Base-by-base conservation (phyloP, 2,797 vertebrate species). In the Diceros bicornis region DNA sequence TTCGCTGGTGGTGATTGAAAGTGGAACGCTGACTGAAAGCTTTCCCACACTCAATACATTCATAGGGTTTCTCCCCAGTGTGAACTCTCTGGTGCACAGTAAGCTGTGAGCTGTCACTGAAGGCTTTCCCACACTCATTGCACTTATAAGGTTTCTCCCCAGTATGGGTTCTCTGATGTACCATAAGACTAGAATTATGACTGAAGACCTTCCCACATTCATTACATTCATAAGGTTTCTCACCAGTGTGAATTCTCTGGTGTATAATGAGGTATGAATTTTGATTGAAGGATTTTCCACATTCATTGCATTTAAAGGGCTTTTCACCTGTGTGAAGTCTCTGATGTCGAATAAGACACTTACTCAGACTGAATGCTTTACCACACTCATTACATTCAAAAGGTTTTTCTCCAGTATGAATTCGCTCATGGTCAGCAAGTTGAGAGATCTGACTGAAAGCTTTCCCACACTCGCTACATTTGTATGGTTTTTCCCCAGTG, bases 1-100 rank as follows among this genome's bases (percentile, higher is more conserved):
- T 98, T 82, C 93, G 72, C 82, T 96, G 97, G 71, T 98, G 98
- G 61, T 98, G 94, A 50, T 96, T 98, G 16, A 98, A 98, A 94
- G 97, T 97, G 41, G 98, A 98, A 17, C 96, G 97, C 84, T 98
- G 97, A 50, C 96, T 98, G n/a, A 98, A 98, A 52, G 97, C 94
- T 92, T 98, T 98, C 34, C 98, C 98, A 83, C 98, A 98, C 10
- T 98, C 95, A 0, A 11, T 47, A 72, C 97, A 98, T 27, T 94
- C 97, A 23, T 98, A 98, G 4, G 98, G 98, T 71, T 98, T 98
- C 95, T 98, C 96, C 10, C 97, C 98, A 7, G 97, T 98, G 50
- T 98, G 98, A 74, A 98, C 94, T 66, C 97, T 97, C 81, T 97
- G 97, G 77, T 98, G 98, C 9, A 97, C 91, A 11, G 74, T 97